Conservation (phyloP, 2,888 invertebrate species). For the Eledona agricola region DNA sequence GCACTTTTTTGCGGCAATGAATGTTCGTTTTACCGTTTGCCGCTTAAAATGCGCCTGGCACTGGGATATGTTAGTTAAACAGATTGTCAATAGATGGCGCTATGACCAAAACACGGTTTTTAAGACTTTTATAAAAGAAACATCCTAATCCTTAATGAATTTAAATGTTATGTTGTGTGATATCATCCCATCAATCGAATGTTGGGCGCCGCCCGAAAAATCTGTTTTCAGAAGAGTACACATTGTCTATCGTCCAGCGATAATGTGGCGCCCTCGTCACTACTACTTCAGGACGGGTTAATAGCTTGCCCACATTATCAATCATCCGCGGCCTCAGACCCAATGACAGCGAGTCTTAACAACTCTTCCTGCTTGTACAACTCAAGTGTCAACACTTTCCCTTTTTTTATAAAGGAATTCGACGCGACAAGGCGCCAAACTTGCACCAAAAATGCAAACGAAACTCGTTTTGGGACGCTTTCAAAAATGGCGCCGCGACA, state of each 20-base stretch:
- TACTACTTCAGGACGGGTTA: constrained; percentile 43
- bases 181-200: too few species aligned
- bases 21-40: too few species aligned
- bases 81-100: too few species aligned
- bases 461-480: too few species aligned
- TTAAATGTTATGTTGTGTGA: too few species aligned
- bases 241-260: constrained; percentile 32
- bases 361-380: constrained; percentile 28
- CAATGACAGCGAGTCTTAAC: constrained; percentile 27
- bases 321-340: constrained; percentile 41
- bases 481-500: too few species aligned
- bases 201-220: constrained; percentile 30
- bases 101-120: too few species aligned
- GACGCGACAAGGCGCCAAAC: not conserved
- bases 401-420: constrained; percentile 5
- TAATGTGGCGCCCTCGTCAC: constrained; percentile 43
- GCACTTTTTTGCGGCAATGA: too few species aligned
- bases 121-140: too few species aligned
- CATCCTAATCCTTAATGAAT: too few species aligned
- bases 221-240: constrained; percentile 25
- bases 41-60: too few species aligned
- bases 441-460: not conserved
- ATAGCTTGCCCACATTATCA: constrained; percentile 46
- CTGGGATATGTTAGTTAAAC: too few species aligned
- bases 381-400: constrained; percentile 25